Conservation (phyloP, 1,140 invertebrate species). For the Brachionus paranguensis region DNA sequence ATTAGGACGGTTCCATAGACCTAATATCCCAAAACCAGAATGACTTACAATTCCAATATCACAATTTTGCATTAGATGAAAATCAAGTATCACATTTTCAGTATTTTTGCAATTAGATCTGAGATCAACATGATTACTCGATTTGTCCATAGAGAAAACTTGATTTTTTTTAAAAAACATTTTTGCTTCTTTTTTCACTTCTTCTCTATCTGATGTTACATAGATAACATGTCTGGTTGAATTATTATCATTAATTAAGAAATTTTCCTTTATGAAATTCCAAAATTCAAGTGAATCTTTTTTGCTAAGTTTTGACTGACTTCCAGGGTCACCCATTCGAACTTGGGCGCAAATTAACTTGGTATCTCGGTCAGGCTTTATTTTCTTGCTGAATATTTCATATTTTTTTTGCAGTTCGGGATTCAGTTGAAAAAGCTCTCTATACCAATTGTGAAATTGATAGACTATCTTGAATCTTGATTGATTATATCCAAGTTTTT, state of each 20-base stretch:
- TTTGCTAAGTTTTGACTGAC: not conserved
- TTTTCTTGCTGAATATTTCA: not conserved
- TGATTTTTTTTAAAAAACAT: too few species aligned
- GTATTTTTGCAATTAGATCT: not conserved
- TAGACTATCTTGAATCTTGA: not conserved
- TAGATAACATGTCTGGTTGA: not conserved
- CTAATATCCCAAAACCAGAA: slow-evolving; percentile 22
- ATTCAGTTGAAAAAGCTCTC: not conserved
- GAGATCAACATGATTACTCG: not conserved
- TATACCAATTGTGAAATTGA: slow-evolving; percentile 5
- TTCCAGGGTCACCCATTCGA: not conserved
- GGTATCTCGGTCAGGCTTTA: not conserved
- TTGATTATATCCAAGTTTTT: not conserved
- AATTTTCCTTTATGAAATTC: not conserved
- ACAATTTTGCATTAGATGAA: slow-evolving; percentile 29
- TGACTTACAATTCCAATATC: slow-evolving; percentile 24
- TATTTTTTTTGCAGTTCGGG: not conserved
- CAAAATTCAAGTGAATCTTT: not conserved
- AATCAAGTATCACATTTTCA: not conserved
- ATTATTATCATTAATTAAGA: not conserved
- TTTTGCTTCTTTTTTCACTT: too few species aligned
- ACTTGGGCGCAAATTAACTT: slow-evolving; percentile 1
- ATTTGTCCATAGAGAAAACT: not conserved
- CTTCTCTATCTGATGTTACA: too few species aligned
- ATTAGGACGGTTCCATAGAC: not conserved